phyloP scores from a whole-genome alignment of 37 sponge, comb jelly and placozoan genomes.

The Amphimedon queenslandica region DNA sequence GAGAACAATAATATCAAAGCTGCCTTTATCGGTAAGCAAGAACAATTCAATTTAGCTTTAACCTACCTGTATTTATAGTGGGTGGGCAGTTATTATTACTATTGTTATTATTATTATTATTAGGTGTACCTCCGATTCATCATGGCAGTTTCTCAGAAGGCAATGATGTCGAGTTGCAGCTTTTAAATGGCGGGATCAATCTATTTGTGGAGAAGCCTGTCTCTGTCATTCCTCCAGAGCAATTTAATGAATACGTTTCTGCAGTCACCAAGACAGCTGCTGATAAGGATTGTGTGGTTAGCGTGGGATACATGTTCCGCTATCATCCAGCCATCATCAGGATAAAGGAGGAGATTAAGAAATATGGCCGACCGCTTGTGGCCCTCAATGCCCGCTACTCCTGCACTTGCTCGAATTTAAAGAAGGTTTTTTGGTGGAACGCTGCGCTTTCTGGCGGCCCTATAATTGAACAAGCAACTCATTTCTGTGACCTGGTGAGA shows the following conservation, averaged over 20 bases:
- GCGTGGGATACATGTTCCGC: constrained; percentile 87
- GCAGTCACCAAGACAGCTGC: constrained; percentile 25
- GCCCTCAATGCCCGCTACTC: constrained; percentile 57
- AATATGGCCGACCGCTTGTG: constrained; percentile 36
- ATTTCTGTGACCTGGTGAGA: constrained; percentile 81
- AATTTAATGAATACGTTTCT: constrained; percentile 43
- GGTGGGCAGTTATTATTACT: not conserved
- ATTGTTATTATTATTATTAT: no score
- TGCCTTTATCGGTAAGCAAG: constrained; percentile 61
- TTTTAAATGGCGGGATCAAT: constrained; percentile 65
- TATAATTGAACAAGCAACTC: constrained; percentile 89
- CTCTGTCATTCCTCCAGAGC: constrained; percentile 63
- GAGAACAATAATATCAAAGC: constrained; percentile 35
- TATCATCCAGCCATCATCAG: constrained; percentile 78
- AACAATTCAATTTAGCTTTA: no score
- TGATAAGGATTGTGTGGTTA: constrained; percentile 29
- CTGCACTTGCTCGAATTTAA: constrained; percentile 53
- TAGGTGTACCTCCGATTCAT: constrained; percentile 72
- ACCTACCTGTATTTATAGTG: not conserved
- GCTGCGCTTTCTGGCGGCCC: constrained; percentile 68
- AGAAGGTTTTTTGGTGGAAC: constrained; percentile 77
- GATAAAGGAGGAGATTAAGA: constrained; percentile 33
- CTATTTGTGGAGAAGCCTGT: constrained; percentile 87
- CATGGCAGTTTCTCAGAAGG: constrained; percentile 53
- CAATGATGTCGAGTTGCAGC: constrained; percentile 62